phyloP scores from a whole-genome alignment of 1,140 invertebrate genomes.

The Lithobius niger region DNA sequence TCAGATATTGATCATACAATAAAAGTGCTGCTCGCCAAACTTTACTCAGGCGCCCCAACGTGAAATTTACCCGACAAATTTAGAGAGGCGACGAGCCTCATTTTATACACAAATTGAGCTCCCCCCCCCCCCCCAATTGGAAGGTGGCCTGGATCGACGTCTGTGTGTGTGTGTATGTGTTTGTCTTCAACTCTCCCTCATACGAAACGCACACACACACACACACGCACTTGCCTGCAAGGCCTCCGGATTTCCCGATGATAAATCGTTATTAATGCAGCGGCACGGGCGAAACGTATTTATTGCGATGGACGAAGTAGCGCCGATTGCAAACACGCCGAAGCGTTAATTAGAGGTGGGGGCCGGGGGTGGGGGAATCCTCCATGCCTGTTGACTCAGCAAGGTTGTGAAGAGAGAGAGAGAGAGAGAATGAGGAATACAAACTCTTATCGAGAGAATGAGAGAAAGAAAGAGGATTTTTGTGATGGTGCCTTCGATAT shows the following conservation, averaged over 20 bases:
- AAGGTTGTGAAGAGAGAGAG: too few relatives aligned
- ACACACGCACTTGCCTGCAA: not conserved
- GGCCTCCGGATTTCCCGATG: not conserved
- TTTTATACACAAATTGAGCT: not conserved
- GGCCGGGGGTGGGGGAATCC: too few relatives aligned
- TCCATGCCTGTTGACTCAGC: too few relatives aligned
- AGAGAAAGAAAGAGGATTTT: too few relatives aligned
- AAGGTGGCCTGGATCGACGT: not conserved
- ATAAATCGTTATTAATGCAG: conserved; percentile 7
- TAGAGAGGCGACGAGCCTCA: not conserved
- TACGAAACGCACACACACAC: not conserved
- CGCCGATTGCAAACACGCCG: not conserved
- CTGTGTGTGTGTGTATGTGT: not conserved
- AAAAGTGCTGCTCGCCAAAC: conserved; percentile 8
- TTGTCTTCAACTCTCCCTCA: not conserved
- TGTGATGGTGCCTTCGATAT: too few relatives aligned
- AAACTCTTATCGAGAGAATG: too few relatives aligned
- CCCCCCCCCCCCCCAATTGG: too few relatives aligned
- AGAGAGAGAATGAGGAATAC: too few relatives aligned
- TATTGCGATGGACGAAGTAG: not conserved
- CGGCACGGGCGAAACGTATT: not conserved
- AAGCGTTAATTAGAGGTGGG: too few relatives aligned
- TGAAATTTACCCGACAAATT: conserved; percentile 6
- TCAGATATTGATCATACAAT: conserved; percentile 15
- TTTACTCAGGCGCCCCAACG: not conserved